Evolutionary conservation across 2,888 invertebrate species (phyloP).

Genomic region (Smittia sp.): DNA sequence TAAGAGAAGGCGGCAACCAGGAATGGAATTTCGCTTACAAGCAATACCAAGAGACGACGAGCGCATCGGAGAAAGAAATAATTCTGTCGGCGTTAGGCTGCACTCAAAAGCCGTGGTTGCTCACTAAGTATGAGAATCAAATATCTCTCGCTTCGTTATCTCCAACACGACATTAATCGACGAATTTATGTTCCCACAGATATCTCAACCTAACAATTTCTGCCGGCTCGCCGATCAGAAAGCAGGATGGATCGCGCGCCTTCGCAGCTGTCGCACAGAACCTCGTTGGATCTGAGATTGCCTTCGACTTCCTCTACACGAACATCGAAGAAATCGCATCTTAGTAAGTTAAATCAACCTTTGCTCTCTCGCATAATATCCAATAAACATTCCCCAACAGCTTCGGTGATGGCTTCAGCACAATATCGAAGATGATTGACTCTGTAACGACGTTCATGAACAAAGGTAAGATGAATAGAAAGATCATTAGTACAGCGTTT

Average conservation of each 20-base stretch:
- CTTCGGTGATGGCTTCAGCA: constrained; percentile 59
- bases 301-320: constrained; percentile 58
- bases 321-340: constrained; percentile 53
- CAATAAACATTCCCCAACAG: constrained; percentile 46
- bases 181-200: constrained; percentile 48
- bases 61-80: constrained; percentile 62
- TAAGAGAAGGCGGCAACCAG: constrained; percentile 60
- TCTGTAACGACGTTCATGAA: constrained; percentile 58
- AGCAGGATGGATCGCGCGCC: constrained; percentile 61
- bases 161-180: constrained; percentile 3
- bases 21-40: constrained; percentile 69
- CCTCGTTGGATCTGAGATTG: constrained; percentile 59
- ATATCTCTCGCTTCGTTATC: constrained; percentile 33
- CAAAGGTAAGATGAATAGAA: no score
- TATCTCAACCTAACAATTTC: constrained; percentile 56
- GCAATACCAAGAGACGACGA: constrained; percentile 51
- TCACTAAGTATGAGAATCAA: constrained; percentile 56
- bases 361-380: neutral
- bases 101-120: constrained; percentile 57
- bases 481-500: no score
- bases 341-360: constrained; percentile 49
- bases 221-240: constrained; percentile 57
- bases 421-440: constrained; percentile 57
- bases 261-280: constrained; percentile 60
- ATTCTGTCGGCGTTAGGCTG: constrained; percentile 60